Evolutionary conservation across 2,113 vertebrate genomes (phyloP), one percentile per base, ranked within the genome.

Genomic region (Pluvianellus socialis): DNA sequence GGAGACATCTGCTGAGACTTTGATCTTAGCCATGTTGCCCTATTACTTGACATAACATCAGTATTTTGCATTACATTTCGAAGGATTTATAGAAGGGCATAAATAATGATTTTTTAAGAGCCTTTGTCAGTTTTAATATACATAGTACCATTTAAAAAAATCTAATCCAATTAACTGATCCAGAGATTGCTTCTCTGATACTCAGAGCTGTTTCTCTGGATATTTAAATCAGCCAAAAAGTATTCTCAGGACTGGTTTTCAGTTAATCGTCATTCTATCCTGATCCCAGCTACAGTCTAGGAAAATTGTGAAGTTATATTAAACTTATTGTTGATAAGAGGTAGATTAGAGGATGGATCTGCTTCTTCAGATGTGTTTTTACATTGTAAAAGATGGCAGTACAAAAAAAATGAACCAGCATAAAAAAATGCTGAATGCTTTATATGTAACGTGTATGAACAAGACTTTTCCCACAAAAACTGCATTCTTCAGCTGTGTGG

Each of bases 61-160:
- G 58, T 58, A 74, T 94, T 90, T 96, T 86, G 35, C 45, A 58
- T 38, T 53, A 24, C 12, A 58, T 96, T 95, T 92, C 9, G 65
- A 70, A 72, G 21, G 62, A 87, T 86, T 90, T 94, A 72, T 47
- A 79, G 80, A 91, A 80, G 12, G 32, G 45, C 53, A 93, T 76
- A 94, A 95, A 94, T 79, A 91, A 65, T 32, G 23, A 53, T 63
- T 86, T 93, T 93, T 92, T 35, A 88, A 95, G 62, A 65, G 33
- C 22, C 4, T 79, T 85, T 95, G 66, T 88, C 90, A 88, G 71
- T 88, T 96, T 90, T 80, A 86, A 86, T 94, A 68, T 55, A 74
- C 8, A 50, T 20, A 77, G 45, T 58, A 70, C 14, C 32, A 80
- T 88, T 89, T 24, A 17, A 83, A 90, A 93, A 93, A 82, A 88